Percentiles rank a stretch among this genome's conserved stretches.
These are phyloP conservation scores for Ageneiosus marmoratus DNA, from an alignment of 2,113 vertebrate genomes.

Conservation along the genomic window DNA sequence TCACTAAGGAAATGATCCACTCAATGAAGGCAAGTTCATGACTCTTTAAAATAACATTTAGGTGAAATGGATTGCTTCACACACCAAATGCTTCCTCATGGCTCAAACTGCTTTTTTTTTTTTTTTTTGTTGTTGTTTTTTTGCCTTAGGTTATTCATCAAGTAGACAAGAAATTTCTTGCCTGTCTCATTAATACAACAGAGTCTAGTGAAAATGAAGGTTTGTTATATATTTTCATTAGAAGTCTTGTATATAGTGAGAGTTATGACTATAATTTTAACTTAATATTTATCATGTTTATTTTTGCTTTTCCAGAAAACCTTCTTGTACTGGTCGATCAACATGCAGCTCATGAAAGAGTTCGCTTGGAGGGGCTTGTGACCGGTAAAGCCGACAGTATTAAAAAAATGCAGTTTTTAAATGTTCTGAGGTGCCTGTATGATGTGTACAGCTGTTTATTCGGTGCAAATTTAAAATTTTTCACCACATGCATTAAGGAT, in stretches of 20 bases:
- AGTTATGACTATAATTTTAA: not conserved
- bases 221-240: constrained; percentile 30
- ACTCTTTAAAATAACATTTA: not conserved
- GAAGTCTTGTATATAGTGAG: not conserved
- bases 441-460: not conserved
- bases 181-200: constrained; percentile 87
- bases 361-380: constrained; percentile 90
- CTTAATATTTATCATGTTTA: not conserved
- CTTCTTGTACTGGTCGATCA: constrained; percentile 94
- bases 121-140: too few relatives aligned
- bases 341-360: constrained; percentile 92
- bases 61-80: not conserved
- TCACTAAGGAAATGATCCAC: constrained; percentile 94
- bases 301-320: constrained; percentile 71
- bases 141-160: constrained; percentile 88
- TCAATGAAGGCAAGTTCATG: constrained; percentile 83
- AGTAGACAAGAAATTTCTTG: constrained; percentile 98
- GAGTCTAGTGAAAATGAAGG: constrained; percentile 57
- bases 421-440: not conserved
- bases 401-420: not conserved
- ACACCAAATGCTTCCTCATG: not conserved
- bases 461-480: not conserved
- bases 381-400: constrained; percentile 70
- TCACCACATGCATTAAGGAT: not conserved
- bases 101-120: not conserved